A percentile compares a stretch with the other conserved stretches of the same genome.
Evolutionary conservation across 2,797 vertebrate species (phyloP).

Genomic region (Danio albolineatus): DNA sequence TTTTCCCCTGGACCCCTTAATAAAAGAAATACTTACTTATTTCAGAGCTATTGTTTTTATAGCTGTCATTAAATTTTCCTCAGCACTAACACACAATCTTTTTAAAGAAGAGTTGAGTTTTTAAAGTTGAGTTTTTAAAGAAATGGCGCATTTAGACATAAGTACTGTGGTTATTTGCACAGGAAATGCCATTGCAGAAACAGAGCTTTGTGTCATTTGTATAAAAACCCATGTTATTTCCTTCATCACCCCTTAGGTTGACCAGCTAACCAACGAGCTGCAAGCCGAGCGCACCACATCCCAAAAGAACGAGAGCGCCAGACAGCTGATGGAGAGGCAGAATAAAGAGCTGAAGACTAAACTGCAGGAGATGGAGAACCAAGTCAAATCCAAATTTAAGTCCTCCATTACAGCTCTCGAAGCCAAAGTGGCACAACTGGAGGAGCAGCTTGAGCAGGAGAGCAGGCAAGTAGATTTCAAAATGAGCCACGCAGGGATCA

Average conservation of each 20-base stretch:
- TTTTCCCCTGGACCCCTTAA: no score
- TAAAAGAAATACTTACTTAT: no score
- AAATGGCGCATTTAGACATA: no score
- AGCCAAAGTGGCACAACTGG: conserved; percentile 89
- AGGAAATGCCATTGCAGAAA: conserved; percentile 4
- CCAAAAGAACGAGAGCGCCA: conserved; percentile 88
- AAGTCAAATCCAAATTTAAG: conserved; percentile 92
- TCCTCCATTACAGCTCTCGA: conserved; percentile 86
- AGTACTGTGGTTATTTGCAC: no score
- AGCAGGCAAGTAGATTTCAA: conserved; percentile 80
- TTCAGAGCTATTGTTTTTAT: no score
- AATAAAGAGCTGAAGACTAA: conserved; percentile 93
- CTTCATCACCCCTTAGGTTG: conserved; percentile 76
- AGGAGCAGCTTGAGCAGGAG: conserved; percentile 93
- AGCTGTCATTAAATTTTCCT: no score
- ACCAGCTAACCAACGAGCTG: conserved; percentile 91
- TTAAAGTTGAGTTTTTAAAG: no score
- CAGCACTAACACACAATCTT: no score
- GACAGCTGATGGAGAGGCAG: conserved; percentile 93
- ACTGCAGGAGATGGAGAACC: conserved; percentile 90
- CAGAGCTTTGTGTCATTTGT: background rate
- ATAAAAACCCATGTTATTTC: background rate
- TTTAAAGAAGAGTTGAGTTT: no score
- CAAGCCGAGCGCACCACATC: conserved; percentile 83
- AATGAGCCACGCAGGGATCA: background rate